A percentile compares a stretch with the other conserved stretches of the same genome.
phyloP scores from a whole-genome alignment of 1,140 invertebrate species.

The Tribolium castaneum region DNA sequence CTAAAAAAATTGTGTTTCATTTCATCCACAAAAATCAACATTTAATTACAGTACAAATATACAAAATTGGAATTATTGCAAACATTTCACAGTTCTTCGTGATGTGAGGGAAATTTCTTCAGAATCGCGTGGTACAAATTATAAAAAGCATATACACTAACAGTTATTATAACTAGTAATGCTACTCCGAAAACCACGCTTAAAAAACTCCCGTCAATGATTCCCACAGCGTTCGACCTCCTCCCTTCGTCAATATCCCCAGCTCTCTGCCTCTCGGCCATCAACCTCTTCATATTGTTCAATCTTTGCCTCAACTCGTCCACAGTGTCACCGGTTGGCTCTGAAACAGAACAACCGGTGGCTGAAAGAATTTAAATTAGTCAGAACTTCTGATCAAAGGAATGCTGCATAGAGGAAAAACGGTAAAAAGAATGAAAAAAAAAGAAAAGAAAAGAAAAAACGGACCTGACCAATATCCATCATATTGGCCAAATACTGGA shows the following conservation, averaged over 20 bases:
- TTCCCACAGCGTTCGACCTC: slow-evolving; percentile 64
- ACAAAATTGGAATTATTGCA: neutral
- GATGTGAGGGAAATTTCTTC: slow-evolving; percentile 81
- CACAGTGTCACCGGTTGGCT: slow-evolving; percentile 69
- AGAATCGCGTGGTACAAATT: slow-evolving; percentile 83
- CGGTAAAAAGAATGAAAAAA: too few species aligned
- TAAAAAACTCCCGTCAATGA: slow-evolving; percentile 84
- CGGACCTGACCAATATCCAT: too few species aligned
- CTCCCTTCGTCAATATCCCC: slow-evolving; percentile 65
- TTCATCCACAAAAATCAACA: neutral
- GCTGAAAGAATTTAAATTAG: too few species aligned
- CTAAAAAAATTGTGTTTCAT: slow-evolving; percentile 15
- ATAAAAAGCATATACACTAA: slow-evolving; percentile 85
- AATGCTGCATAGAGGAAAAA: too few species aligned
- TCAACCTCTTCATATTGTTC: slow-evolving; percentile 81
- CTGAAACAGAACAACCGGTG: neutral
- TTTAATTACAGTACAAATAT: slow-evolving; percentile 23
- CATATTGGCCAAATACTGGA: too few species aligned
- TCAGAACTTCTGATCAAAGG: neutral
- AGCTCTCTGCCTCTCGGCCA: slow-evolving; percentile 75
- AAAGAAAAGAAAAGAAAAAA: too few species aligned
- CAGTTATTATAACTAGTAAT: slow-evolving; percentile 79
- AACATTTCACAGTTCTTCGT: slow-evolving; percentile 76
- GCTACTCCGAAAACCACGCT: slow-evolving; percentile 82
- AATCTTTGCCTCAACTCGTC: slow-evolving; percentile 81